Base-by-base conservation (phyloP, 2,797 vertebrate genomes). In the Enteromius unitaeniatus region DNA sequence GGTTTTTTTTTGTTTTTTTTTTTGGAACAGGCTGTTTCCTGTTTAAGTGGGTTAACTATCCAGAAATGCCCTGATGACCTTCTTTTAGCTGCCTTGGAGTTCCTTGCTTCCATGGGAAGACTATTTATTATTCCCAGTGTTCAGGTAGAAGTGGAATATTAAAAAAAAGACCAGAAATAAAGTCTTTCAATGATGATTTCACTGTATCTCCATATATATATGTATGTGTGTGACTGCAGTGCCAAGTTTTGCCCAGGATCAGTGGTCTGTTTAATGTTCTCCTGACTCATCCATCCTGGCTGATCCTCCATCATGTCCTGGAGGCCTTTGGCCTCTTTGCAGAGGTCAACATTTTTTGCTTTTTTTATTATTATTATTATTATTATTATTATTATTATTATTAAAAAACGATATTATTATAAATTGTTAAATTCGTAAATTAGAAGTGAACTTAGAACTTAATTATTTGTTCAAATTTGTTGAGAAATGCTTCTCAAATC, bases 281-380 rank as follows among this genome's bases (percentile, higher is more conserved):
- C 76, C 87, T 99, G 55, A 90, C 93, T 55, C 92, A 95, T 78
- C 85, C 86, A 49, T 94, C 87, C 4, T 98, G 97, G 97, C 89
- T 97, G 76, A 86, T 98, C 11, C 94, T 96, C 37, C 98, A 99
- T 45, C 97, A 97, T 0, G 79, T 96, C 0, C 75, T 98, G 88
- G 97, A 98, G 89, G 96, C 96, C 0, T 99, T 99, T 88, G 96
- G 96, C 40, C 91, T 86, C 4, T 99, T 99, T 93, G 98, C 97
- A 82, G 97, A 98, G 96, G 98, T 98, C 85, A 86, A 73, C 37
- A 31, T 70, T 40, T 74, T n/a, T n/a, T 64, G 40, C 23, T 42
- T 7, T 60, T 37, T 34, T 73, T 21, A 28, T 37, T 37, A 34
- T 34, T 37, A 6, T 37, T 37, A 37, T 6, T 34, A 34, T 34